Conservation (phyloP, 2,113 vertebrate species). For the Oostethus manadensis region DNA sequence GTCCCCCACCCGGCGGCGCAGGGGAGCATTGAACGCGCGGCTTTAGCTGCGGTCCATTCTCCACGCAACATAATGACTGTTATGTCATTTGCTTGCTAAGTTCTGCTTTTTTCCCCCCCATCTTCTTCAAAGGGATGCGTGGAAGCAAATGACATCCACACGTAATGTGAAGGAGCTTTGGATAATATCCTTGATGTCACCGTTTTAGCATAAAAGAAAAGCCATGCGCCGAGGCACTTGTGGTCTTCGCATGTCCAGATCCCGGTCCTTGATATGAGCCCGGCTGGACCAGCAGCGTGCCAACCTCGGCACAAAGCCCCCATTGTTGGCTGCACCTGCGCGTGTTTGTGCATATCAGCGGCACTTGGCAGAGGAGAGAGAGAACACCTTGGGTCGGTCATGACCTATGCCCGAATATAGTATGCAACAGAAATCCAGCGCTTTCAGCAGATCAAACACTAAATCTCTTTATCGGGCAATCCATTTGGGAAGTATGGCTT, state of each 20-base stretch:
- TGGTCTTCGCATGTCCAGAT: constrained; percentile 43
- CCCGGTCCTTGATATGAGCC: constrained; percentile 33
- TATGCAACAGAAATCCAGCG: no score
- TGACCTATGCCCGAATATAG: constrained; percentile 2
- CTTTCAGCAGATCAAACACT: no score
- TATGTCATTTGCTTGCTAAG: constrained; percentile 28
- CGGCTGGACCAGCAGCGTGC: constrained; percentile 36
- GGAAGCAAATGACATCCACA: constrained; percentile 5
- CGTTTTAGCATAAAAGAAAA: constrained; percentile 18
- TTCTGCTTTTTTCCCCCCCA: constrained; percentile 18
- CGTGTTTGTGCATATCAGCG: constrained; percentile 58
- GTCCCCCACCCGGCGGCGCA: constrained; percentile 31
- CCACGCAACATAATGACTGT: constrained; percentile 47
- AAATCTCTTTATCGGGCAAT: no score
- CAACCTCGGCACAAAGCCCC: constrained; percentile 49
- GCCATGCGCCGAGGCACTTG: constrained; percentile 4
- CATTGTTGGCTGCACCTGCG: constrained; percentile 59
- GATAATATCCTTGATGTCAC: constrained; percentile 33
- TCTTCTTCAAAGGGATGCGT: neutral
- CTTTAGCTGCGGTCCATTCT: constrained; percentile 41
- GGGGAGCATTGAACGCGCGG: constrained; percentile 47
- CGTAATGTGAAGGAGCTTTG: constrained; percentile 12
- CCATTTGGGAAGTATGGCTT: no score
- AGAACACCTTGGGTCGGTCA: constrained; percentile 59
- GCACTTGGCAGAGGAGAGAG: constrained; percentile 49